Evolutionary conservation across 2,888 invertebrate species (phyloP).

Genomic region (Morpho helenor): DNA sequence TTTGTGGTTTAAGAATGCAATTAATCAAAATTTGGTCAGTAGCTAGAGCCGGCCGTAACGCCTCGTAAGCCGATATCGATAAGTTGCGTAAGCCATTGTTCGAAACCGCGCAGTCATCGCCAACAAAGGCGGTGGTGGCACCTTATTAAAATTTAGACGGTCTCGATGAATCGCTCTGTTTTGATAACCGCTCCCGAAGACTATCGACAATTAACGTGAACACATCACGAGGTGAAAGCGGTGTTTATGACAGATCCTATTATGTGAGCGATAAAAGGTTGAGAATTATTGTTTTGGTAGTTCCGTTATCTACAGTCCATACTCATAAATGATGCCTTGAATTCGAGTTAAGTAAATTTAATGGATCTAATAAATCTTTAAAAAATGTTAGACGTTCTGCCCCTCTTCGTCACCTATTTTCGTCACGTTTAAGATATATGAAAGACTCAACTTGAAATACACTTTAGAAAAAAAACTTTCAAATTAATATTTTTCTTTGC

Average conservation of each 20-base stretch:
- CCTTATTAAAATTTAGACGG: slow-evolving; percentile 77
- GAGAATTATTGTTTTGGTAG: slow-evolving; percentile 15
- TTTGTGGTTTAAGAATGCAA: slow-evolving; percentile 64
- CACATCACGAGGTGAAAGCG: slow-evolving; percentile 47
- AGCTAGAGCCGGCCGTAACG: slow-evolving; percentile 72
- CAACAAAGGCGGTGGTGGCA: slow-evolving; percentile 76
- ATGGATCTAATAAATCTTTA: background rate
- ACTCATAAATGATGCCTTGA: background rate
- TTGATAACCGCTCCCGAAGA: slow-evolving; percentile 65
- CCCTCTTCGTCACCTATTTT: no score
- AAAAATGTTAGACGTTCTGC: no score
- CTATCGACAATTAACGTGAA: slow-evolving; percentile 49
- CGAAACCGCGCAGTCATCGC: slow-evolving; percentile 64
- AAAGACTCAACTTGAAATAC: no score
- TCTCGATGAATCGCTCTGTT: slow-evolving; percentile 71
- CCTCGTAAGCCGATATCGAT: slow-evolving; percentile 78
- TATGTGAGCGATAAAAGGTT: slow-evolving; percentile 23
- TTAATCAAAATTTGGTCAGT: slow-evolving; percentile 78
- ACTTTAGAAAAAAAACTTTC: no score
- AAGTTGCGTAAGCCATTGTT: slow-evolving; percentile 77
- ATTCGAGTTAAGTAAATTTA: no score
- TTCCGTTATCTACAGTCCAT: background rate
- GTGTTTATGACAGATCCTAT: slow-evolving; percentile 51
- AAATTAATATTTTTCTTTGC: no score
- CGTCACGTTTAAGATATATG: no score